phyloP scores from a whole-genome alignment of 2,113 vertebrate species.

The Mormyrus iriodes region DNA sequence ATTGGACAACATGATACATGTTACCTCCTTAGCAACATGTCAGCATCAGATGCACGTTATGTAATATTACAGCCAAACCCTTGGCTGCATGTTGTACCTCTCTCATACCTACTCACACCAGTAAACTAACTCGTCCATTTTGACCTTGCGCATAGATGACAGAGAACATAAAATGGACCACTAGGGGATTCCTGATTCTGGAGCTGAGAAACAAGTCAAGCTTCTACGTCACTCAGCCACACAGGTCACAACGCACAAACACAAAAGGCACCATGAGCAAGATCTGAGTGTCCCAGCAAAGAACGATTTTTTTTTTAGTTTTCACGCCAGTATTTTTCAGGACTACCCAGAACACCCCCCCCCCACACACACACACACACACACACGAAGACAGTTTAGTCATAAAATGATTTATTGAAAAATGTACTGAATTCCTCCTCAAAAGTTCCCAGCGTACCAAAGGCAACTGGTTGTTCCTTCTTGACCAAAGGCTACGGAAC shows the following conservation, averaged over 20 bases:
- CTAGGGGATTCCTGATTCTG: background rate
- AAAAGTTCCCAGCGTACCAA: background rate
- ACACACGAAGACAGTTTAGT: background rate
- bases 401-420: background rate
- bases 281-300: background rate
- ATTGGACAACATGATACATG: too few relatives aligned
- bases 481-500: background rate
- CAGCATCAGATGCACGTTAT: too few relatives aligned
- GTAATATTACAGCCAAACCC: too few relatives aligned
- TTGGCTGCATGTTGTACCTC: too few relatives aligned
- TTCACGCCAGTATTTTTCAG: background rate
- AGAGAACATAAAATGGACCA: too few relatives aligned
- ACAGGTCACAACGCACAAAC: background rate
- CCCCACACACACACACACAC: background rate
- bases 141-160: too few relatives aligned
- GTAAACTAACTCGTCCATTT: too few relatives aligned
- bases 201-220: background rate
- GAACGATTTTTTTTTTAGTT: background rate
- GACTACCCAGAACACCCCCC: background rate
- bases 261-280: background rate
- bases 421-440: background rate
- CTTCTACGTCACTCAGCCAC: background rate
- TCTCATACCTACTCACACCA: too few relatives aligned
- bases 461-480: background rate
- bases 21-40: too few relatives aligned